A percentile compares a stretch with the other conserved stretches of the same genome.
phyloP scores from a whole-genome alignment of 2,888 invertebrate genomes.

The Dioctria linearis region DNA sequence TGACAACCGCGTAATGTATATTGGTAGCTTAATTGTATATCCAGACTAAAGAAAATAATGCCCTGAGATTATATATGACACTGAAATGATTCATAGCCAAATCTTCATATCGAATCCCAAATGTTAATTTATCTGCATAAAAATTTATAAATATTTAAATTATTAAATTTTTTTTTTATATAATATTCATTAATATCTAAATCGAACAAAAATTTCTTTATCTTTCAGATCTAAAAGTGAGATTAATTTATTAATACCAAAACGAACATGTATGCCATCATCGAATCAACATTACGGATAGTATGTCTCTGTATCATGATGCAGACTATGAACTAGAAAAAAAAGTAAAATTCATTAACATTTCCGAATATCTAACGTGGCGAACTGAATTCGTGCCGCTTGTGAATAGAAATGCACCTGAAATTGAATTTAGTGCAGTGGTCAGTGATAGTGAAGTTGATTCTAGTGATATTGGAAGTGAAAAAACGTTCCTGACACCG shows the following conservation, averaged over 20 bases:
- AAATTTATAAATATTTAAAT: too few species aligned
- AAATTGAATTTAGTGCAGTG: constrained; percentile 29
- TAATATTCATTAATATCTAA: neutral
- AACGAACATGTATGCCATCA: constrained; percentile 33
- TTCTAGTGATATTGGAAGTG: constrained; percentile 32
- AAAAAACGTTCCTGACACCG: constrained; percentile 67
- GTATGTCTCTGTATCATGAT: constrained; percentile 17
- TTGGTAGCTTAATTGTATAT: too few species aligned
- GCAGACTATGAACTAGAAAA: constrained; percentile 18
- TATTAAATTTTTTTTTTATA: too few species aligned
- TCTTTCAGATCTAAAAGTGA: constrained; percentile 7
- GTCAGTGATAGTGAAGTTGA: constrained; percentile 37
- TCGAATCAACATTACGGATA: constrained; percentile 26
- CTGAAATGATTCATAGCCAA: too few species aligned
- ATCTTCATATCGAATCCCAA: neutral
- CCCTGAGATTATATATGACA: too few species aligned
- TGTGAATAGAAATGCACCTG: constrained; percentile 4
- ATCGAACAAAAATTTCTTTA: neutral
- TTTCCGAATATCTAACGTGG: neutral
- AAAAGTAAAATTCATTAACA: neutral
- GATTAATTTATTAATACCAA: neutral
- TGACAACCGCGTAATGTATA: too few species aligned
- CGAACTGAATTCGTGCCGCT: neutral
- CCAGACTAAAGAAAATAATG: too few species aligned
- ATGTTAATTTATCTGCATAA: too few species aligned